Evolutionary conservation across 2,888 invertebrate species (phyloP), one percentile per base, ranked within the genome.

Genomic region (Barypeithes pellucidus): DNA sequence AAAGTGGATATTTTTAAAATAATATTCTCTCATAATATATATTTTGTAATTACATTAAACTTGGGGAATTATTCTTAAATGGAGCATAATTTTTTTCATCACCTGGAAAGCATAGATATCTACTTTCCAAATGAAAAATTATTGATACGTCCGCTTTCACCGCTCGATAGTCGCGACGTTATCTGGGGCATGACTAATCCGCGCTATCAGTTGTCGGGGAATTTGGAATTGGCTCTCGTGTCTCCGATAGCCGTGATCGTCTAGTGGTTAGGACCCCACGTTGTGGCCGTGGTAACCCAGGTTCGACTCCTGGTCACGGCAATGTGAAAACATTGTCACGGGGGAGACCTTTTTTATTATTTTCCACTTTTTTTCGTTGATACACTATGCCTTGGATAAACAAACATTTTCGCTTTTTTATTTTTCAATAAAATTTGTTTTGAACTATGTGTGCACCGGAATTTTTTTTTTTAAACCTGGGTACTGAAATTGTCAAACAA

Each of bases 211-310:
- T 39, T 8, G 18, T 16, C 16, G 1, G 45, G 45, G 18, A 47
- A 47, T 12, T 47, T 47, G 12, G 2, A 11, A 22, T 20, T 20
- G 1, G 12, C 18, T 22, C 11, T 20, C 47, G 14, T 4, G 68
- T 65, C 66, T 43, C 41, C 79, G 74, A 65, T 82, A 83, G 83
- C 83, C 83, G 83, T 84, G 83, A 84, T 84, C 83, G 83, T 83
- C 83, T 84, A 83, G 82, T 83, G 83, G 83, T 83, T 82, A 83
- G 83, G 83, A 89, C 88, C 87, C 88, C 87, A 88, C 88, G 88
- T 89, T 89, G 88, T 89, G 88, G 88, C 89, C 88, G 88, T 87
- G 87, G 87, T 88, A 89, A 89, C 88, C 88, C 88, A 88, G 88
- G 88, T 89, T 89, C 88, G 88, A 89, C 87, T 89, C 89, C 88